Evolutionary conservation across 2,797 vertebrate genomes (phyloP).

Genomic region (Alauda arvensis): DNA sequence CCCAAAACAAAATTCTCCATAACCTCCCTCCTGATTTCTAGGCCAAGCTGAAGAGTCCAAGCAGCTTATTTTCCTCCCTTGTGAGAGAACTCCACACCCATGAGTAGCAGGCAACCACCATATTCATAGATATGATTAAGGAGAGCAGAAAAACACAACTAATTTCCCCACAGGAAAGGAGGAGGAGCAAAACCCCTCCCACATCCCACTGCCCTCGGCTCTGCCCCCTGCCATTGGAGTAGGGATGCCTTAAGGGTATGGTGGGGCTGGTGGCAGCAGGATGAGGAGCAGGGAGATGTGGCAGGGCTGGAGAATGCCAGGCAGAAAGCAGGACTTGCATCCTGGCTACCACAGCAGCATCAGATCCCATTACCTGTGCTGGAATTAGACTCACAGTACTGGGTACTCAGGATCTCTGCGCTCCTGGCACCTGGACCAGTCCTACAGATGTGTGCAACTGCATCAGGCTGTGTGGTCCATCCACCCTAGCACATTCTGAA

Average conservation of each 20-base stretch:
- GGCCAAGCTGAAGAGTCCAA: not conserved
- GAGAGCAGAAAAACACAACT: not conserved
- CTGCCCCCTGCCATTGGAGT: not conserved
- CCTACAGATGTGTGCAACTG: not conserved
- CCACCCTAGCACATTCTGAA: not conserved
- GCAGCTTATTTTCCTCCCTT: not conserved
- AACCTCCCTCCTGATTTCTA: not conserved
- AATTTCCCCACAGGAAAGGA: not conserved
- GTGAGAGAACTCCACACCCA: not conserved
- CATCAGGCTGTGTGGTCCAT: not conserved
- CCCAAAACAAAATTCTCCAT: not conserved
- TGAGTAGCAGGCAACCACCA: not conserved
- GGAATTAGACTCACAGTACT: not conserved
- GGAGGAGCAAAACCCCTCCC: not conserved
- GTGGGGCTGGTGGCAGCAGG: not conserved
- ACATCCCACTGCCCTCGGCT: rapidly evolving
- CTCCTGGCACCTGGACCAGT: not conserved
- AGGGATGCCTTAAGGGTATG: not conserved
- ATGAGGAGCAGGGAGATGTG: not conserved
- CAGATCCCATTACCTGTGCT: not conserved
- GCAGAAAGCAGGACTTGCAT: not conserved
- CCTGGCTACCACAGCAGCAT: not conserved
- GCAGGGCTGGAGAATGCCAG: not conserved
- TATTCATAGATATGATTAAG: not conserved
- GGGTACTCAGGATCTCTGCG: not conserved